A percentile compares a stretch with the other conserved stretches of the same genome.
Conservation (phyloP, 2,113 vertebrate genomes). For the Phrynocephalus versicolor region DNA sequence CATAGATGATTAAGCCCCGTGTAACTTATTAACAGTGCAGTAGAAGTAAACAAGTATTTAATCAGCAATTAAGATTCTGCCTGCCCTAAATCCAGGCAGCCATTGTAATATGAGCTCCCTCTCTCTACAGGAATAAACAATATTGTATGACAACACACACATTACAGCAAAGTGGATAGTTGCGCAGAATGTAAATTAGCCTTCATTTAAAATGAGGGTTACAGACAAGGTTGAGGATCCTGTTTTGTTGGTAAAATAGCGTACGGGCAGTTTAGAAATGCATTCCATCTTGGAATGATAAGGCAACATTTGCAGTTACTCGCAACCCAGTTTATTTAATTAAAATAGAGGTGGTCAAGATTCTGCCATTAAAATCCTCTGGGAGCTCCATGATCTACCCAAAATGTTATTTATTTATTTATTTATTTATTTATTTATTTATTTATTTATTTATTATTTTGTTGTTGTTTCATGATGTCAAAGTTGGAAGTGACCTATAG, state of each 20-base stretch:
- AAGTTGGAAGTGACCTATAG: no score
- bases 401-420: no score
- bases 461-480: no score
- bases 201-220: background rate
- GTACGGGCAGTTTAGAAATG: background rate
- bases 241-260: background rate
- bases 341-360: no score
- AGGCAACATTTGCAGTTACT: background rate
- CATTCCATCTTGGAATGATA: background rate
- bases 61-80: conserved; percentile 41
- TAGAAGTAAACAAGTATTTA: conserved; percentile 59
- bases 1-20: conserved; percentile 45
- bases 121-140: background rate
- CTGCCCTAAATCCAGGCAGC: conserved; percentile 30
- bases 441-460: no score
- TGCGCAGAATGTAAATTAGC: background rate
- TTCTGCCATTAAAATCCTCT: no score
- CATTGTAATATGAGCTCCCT: background rate
- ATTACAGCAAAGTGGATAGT: background rate
- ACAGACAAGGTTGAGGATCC: no score
- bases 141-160: conserved; percentile 2
- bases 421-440: no score
- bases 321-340: no score
- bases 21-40: conserved; percentile 42
- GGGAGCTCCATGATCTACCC: no score